Percentiles rank a stretch among this genome's conserved stretches.
phyloP scores from a whole-genome alignment of 1,140 invertebrate genomes.

The Phocides pigmalion region DNA sequence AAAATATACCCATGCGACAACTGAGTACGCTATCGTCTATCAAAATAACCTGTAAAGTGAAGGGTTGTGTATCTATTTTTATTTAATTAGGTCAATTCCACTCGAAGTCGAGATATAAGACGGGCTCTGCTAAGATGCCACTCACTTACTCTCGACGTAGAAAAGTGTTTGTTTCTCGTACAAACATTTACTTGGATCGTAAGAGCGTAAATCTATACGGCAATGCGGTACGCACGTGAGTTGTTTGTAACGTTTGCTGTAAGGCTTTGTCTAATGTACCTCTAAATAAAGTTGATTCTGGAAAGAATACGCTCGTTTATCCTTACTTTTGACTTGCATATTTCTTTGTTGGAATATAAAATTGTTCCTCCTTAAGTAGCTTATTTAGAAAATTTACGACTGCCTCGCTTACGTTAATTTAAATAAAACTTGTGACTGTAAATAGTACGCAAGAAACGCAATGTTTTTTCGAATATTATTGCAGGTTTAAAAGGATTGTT shows the following conservation, averaged over 20 bases:
- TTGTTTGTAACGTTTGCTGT: slow-evolving; percentile 24
- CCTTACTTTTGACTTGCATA: neutral
- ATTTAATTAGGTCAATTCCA: slow-evolving; percentile 35
- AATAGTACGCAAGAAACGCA: neutral
- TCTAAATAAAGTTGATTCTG: slow-evolving; percentile 20
- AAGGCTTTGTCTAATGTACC: slow-evolving; percentile 18
- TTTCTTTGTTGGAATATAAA: neutral
- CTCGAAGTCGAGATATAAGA: slow-evolving; percentile 32
- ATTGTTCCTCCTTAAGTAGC: neutral
- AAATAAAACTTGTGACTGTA: neutral
- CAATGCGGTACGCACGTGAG: slow-evolving; percentile 22
- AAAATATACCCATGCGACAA: neutral
- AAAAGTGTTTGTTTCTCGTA: slow-evolving; percentile 32
- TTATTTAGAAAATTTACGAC: neutral
- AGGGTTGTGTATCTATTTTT: slow-evolving; percentile 33
- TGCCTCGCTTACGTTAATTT: neutral
- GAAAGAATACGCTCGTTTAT: neutral
- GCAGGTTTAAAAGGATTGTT: too few species aligned
- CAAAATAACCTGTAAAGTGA: slow-evolving; percentile 21
- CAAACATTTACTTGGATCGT: slow-evolving; percentile 31
- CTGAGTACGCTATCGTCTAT: neutral
- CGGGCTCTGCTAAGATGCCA: slow-evolving; percentile 29
- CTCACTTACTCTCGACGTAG: slow-evolving; percentile 34
- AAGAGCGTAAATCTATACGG: slow-evolving; percentile 30
- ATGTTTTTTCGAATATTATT: too few species aligned